Conservation (phyloP, 2,113 vertebrate species). For the Bufo gargarizans region DNA sequence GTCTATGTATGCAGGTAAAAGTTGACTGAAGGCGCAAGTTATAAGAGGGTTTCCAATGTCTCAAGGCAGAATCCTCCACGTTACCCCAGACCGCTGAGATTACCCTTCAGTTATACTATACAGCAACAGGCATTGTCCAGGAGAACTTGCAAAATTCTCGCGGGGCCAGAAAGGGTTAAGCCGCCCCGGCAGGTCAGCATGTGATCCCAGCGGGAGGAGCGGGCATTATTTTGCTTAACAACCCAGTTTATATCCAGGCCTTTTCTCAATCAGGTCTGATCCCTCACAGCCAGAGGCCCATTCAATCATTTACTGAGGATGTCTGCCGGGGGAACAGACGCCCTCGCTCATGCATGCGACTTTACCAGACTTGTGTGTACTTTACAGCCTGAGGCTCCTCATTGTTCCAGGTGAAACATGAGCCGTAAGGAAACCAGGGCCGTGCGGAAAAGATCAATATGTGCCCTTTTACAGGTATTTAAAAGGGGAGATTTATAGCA, state of each 20-base stretch:
- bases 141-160: background rate
- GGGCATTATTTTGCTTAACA: constrained; percentile 75
- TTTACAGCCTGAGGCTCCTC: constrained; percentile 80
- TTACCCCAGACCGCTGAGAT: background rate
- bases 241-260: constrained; percentile 75
- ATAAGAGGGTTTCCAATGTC: background rate
- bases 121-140: background rate
- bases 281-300: constrained; percentile 74
- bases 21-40: background rate
- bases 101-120: background rate
- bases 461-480: constrained; percentile 26
- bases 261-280: constrained; percentile 72
- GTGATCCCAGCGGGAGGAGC: constrained; percentile 73
- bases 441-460: constrained; percentile 63
- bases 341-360: constrained; percentile 82
- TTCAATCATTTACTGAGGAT: constrained; percentile 77
- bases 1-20: background rate
- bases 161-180: constrained; percentile 48
- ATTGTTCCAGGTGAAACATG: constrained; percentile 92
- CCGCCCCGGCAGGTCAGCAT: constrained; percentile 70
- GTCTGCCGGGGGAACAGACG: constrained; percentile 75
- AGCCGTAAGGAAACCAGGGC: constrained; percentile 83
- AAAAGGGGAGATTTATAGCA: background rate
- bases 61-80: background rate
- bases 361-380: constrained; percentile 85